Evolutionary conservation across 2,888 invertebrate genomes (phyloP).

Genomic region (Nymphalis urticae): DNA sequence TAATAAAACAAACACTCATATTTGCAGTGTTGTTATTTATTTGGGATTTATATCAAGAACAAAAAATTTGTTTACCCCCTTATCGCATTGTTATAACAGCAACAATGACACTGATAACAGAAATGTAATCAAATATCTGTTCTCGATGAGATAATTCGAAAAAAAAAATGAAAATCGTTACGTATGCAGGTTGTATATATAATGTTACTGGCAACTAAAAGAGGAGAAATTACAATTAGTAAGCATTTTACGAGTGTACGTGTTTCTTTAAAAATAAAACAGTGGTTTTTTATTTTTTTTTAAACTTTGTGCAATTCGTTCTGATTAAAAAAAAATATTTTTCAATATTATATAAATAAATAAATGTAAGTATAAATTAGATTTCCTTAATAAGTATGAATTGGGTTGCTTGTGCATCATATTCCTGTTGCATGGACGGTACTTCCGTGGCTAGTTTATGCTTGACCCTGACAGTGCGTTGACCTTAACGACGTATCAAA

Average conservation of each 20-base stretch:
- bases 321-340: no score
- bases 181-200: conserved; percentile 1
- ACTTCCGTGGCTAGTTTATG: conserved; percentile 11
- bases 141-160: neutral
- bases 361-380: neutral
- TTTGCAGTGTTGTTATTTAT: neutral
- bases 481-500: conserved; percentile 14
- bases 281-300: no score
- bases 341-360: no score
- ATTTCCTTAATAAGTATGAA: neutral
- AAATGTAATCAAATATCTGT: conserved; percentile 9
- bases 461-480: conserved; percentile 23
- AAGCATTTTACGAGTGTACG: neutral
- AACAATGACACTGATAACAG: conserved; percentile 15
- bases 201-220: neutral
- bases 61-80: neutral
- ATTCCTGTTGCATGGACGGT: neutral
- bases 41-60: conserved; percentile 7
- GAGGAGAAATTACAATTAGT: neutral
- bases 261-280: no score
- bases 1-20: neutral
- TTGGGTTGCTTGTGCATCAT: neutral
- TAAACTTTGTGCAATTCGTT: no score
- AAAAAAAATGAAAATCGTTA: neutral
- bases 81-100: neutral